Evolutionary conservation across 2,113 vertebrate genomes (phyloP).

Genomic region (Calyptomena viridis): DNA sequence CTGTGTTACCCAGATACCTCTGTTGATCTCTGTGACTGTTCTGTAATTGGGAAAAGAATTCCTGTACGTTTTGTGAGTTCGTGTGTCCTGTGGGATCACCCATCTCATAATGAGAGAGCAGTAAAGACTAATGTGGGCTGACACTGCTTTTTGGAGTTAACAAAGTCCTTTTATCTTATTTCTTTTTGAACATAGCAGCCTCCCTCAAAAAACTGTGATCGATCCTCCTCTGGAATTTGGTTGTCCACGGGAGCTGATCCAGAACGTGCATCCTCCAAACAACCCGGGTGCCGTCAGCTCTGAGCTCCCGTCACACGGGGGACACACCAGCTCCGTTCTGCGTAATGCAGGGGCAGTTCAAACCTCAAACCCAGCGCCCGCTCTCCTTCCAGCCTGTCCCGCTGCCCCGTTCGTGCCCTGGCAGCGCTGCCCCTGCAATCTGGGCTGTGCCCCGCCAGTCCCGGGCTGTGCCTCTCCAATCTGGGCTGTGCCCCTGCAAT

Average conservation of each 20-base stretch:
- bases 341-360: rapidly evolving
- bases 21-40: background rate
- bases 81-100: background rate
- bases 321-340: background rate
- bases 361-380: background rate
- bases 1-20: background rate
- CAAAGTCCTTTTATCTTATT: background rate
- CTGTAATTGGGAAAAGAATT: background rate
- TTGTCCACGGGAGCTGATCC: rapidly evolving
- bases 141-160: background rate
- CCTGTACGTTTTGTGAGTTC: background rate
- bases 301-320: rapidly evolving
- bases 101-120: background rate
- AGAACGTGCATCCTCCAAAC: background rate
- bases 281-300: background rate
- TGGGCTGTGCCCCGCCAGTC: too few species aligned
- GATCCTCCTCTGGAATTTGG: background rate
- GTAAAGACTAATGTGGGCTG: background rate
- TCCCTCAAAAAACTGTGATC: background rate
- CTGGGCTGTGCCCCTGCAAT: too few species aligned
- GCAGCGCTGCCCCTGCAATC: background rate
- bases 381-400: background rate
- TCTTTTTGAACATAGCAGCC: background rate
- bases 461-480: too few species aligned
- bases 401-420: background rate